These are phyloP conservation scores for Sclerurus mexicanus DNA, from an alignment of 2,113 vertebrate species.

Conservation along the genomic window DNA sequence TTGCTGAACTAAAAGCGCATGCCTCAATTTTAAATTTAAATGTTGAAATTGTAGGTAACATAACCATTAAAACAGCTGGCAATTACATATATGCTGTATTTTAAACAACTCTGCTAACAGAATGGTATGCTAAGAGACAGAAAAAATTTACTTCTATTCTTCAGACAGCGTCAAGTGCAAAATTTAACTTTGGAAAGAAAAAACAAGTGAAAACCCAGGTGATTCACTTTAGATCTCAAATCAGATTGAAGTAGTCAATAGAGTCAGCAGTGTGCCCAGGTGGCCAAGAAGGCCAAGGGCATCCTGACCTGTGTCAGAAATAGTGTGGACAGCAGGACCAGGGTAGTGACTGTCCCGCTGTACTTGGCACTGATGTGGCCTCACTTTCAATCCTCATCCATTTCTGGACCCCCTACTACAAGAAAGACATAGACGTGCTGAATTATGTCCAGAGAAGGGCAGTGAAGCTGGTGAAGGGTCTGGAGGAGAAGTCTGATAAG, in stretches of 20 bases:
- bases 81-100: not conserved
- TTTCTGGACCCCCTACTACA: fast-evolving
- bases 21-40: not conserved
- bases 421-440: not conserved
- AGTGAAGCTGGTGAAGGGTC: fast-evolving
- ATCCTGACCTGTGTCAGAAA: not conserved
- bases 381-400: fast-evolving
- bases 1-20: not conserved
- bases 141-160: not conserved
- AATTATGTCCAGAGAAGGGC: not conserved
- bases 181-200: not conserved
- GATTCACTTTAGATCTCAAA: not conserved
- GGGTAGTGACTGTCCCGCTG: not conserved
- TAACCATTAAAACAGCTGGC: not conserved
- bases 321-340: fast-evolving
- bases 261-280: fast-evolving
- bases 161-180: not conserved
- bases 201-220: not conserved
- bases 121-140: not conserved
- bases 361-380: fast-evolving
- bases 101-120: not conserved
- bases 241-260: not conserved
- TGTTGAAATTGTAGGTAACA: not conserved
- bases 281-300: fast-evolving
- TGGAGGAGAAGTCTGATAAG: not conserved